Conservation (phyloP, 2,888 invertebrate species). For the Papilio elwesi region DNA sequence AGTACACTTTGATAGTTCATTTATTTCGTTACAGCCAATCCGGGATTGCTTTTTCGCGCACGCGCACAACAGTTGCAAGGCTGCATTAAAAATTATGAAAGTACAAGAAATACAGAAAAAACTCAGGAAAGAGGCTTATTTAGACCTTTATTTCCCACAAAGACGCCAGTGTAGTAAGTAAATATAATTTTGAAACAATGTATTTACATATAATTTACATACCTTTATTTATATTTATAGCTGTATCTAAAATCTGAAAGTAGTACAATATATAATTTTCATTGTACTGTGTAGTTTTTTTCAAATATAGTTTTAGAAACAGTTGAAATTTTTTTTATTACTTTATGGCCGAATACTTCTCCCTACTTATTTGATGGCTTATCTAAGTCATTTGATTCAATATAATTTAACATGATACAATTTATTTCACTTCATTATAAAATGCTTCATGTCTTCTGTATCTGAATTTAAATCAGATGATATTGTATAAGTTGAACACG, state of each 20-base stretch:
- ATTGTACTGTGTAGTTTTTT: background rate
- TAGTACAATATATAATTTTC: too few species aligned
- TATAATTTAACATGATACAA: too few species aligned
- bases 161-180: conserved; percentile 65
- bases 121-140: conserved; percentile 76
- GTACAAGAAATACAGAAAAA: conserved; percentile 77
- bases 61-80: conserved; percentile 79
- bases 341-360: background rate
- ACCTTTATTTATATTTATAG: background rate
- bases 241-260: background rate
- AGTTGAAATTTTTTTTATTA: background rate
- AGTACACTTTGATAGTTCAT: background rate
- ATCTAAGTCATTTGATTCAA: too few species aligned
- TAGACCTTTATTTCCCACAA: conserved; percentile 77
- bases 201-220: background rate
- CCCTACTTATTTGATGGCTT: too few species aligned
- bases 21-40: conserved; percentile 65
- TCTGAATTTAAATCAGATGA: too few species aligned
- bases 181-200: conserved; percentile 2
- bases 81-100: conserved; percentile 80
- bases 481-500: too few species aligned
- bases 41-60: conserved; percentile 81
- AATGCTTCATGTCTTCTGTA: too few species aligned
- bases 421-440: too few species aligned
- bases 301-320: background rate